Evolutionary conservation across 1,140 invertebrate species (phyloP).

Genomic region (Anastrepha ludens): DNA sequence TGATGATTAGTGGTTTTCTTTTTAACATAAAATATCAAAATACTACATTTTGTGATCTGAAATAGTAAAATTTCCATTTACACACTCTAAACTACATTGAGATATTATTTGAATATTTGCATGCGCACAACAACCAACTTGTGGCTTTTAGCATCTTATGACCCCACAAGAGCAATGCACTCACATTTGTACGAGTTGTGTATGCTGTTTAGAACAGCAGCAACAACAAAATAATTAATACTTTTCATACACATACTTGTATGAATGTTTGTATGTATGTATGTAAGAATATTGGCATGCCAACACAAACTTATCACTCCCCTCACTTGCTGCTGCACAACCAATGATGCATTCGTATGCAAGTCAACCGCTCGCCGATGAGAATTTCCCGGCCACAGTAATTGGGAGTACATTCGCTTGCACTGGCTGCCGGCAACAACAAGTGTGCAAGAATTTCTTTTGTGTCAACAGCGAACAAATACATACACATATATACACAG

Average conservation of each 20-base stretch:
- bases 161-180: neutral
- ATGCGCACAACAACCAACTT: neutral
- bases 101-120: slow-evolving; percentile 16
- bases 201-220: neutral
- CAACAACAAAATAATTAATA: neutral
- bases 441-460: slow-evolving; percentile 51
- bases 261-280: too few relatives aligned
- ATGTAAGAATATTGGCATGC: too few relatives aligned
- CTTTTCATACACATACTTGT: neutral
- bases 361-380: slow-evolving; percentile 2
- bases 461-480: slow-evolving; percentile 17
- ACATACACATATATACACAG: neutral
- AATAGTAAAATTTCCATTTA: neutral
- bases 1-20: too few relatives aligned
- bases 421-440: neutral
- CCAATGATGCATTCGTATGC: slow-evolving; percentile 6
- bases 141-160: neutral
- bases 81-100: neutral
- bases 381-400: neutral
- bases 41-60: neutral
- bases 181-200: neutral
- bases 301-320: too few relatives aligned
- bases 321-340: neutral
- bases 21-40: too few relatives aligned
- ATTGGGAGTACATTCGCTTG: neutral